Base-by-base conservation (phyloP, 2,888 invertebrate species). In the Lottia scabra region DNA sequence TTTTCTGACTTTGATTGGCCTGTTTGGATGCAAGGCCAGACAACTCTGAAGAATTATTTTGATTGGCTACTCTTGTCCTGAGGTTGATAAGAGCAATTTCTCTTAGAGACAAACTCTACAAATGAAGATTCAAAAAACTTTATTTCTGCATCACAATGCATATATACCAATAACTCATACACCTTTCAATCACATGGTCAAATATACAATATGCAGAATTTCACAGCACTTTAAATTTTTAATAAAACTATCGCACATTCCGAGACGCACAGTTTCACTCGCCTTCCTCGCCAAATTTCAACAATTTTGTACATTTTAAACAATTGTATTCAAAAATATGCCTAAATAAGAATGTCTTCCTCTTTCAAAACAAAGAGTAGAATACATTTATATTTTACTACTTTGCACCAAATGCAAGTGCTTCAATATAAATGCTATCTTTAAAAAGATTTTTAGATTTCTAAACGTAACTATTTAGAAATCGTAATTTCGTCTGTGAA, bases 61-160 rank as follows among this genome's bases (percentile, higher is more conserved):
- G n/a, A n/a, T n/a, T n/a, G n/a, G n/a, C n/a, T n/a, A n/a, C n/a
- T n/a, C n/a, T n/a, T n/a, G n/a, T n/a, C n/a, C n/a, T n/a, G n/a
- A n/a, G n/a, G n/a, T n/a, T 26, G 27, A 64, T 16, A 64, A 26
- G n/a, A 64, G 38, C n/a, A n/a, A n/a, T n/a, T n/a, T n/a, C n/a
- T n/a, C n/a, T n/a, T n/a, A n/a, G n/a, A n/a, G n/a, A n/a, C n/a
- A n/a, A n/a, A n/a, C n/a, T n/a, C n/a, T n/a, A n/a, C n/a, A n/a
- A n/a, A n/a, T n/a, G n/a, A 38, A 64, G 67, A 62, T 62, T 63
- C 69, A 70, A 70, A 65, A 70, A 62, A 44, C 46, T 70, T 70
- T 70, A 70, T 70, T 70, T 65, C 65, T 56, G 70, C 66, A 62
- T 70, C 65, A 70, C 70, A 70, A 70, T 70, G 70, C 70, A 70